Evolutionary conservation across 2,797 vertebrate species (phyloP).

Genomic region (Vipera latastei): DNA sequence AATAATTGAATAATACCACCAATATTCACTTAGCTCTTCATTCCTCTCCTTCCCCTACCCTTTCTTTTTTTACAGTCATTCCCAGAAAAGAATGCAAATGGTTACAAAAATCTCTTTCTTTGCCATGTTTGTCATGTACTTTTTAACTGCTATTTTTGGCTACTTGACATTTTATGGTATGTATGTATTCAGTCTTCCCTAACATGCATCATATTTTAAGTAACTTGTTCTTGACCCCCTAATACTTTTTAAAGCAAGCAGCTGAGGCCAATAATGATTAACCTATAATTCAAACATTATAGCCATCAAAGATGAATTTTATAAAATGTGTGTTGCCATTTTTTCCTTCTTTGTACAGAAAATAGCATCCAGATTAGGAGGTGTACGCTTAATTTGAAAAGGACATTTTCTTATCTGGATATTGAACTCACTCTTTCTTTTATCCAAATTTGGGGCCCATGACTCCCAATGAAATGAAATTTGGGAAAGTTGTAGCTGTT

Average conservation of each 20-base stretch:
- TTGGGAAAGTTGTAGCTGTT: too few relatives aligned
- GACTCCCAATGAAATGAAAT: too few relatives aligned
- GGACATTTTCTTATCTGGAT: background rate
- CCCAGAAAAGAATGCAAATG: constrained; percentile 91
- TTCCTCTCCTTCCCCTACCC: background rate
- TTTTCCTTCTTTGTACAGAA: background rate
- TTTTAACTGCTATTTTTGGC: constrained; percentile 91
- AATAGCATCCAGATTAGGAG: background rate
- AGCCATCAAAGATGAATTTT: background rate
- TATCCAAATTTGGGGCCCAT: background rate
- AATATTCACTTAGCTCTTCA: background rate
- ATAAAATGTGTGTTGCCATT: background rate
- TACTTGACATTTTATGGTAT: constrained; percentile 96
- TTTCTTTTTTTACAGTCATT: constrained; percentile 73
- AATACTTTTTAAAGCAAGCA: background rate
- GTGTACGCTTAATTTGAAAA: background rate
- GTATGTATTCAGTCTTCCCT: constrained; percentile 64
- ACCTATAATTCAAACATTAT: background rate
- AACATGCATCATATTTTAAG: constrained; percentile 20
- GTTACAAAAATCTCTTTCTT: constrained; percentile 92
- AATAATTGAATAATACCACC: background rate
- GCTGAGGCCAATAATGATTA: background rate
- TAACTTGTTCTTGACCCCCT: background rate
- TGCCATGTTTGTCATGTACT: constrained; percentile 95
- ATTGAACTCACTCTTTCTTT: background rate